Evolutionary conservation across 2,888 invertebrate genomes (phyloP).

Genomic region (Syritta pipiens): DNA sequence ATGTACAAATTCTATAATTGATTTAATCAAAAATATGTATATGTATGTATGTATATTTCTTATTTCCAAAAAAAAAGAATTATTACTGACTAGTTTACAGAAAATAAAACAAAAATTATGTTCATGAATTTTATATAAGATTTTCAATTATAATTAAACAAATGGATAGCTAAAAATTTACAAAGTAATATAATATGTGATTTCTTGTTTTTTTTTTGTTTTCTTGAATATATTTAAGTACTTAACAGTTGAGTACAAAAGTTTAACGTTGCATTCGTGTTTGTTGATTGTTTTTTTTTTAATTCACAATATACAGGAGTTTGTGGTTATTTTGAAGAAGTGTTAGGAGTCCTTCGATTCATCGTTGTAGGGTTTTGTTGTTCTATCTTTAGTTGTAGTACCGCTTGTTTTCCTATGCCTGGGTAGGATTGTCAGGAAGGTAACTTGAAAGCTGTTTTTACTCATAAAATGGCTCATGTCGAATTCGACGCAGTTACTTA

Average conservation of each 20-base stretch:
- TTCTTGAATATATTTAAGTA: conserved; percentile 51
- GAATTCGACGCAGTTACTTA: too few relatives aligned
- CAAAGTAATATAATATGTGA: conserved; percentile 5
- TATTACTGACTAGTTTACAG: conserved; percentile 65
- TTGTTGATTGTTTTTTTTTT: conserved; percentile 10
- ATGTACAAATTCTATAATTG: conserved; percentile 27
- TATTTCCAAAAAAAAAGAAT: conserved; percentile 16
- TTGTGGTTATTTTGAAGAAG: not conserved
- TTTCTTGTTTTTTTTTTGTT: not conserved
- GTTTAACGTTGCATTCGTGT: conserved; percentile 32
- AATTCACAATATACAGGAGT: conserved; percentile 8
- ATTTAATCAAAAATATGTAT: not conserved
- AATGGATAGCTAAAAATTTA: too few relatives aligned
- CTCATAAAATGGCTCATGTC: too few relatives aligned
- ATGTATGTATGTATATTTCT: conserved; percentile 4
- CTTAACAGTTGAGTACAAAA: conserved; percentile 49
- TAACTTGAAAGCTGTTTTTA: too few relatives aligned
- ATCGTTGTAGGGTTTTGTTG: too few relatives aligned
- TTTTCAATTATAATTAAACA: too few relatives aligned
- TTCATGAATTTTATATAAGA: not conserved
- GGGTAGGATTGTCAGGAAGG: too few relatives aligned
- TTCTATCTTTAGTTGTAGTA: too few relatives aligned
- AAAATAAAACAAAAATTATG: conserved; percentile 15
- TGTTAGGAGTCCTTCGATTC: not conserved
- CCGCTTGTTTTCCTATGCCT: too few relatives aligned